These are phyloP conservation scores for Labroides dimidiatus DNA, from an alignment of 2,797 vertebrate species.

Conservation along the genomic window DNA sequence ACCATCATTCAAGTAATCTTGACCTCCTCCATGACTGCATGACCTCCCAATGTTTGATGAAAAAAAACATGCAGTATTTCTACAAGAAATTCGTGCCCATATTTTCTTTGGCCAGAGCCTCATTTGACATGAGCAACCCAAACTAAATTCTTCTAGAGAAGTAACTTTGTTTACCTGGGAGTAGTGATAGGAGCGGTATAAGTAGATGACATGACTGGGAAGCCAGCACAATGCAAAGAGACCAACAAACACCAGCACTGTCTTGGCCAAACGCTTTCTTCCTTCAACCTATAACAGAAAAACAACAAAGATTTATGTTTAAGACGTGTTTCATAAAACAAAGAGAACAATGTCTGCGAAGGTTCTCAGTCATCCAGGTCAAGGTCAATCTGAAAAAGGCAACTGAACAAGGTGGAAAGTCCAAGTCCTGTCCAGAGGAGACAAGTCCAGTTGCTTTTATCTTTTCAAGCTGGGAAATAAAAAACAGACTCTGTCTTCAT, in stretches of 20 bases:
- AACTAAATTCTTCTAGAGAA: not conserved
- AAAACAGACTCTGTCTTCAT: too few species aligned
- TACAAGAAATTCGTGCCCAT: not conserved
- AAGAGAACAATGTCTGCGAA: too few species aligned
- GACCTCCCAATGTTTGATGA: not conserved
- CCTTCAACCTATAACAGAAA: slow-evolving; percentile 87
- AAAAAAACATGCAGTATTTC: not conserved
- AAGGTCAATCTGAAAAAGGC: too few species aligned
- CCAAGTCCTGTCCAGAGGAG: too few species aligned
- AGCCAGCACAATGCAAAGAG: slow-evolving; percentile 98
- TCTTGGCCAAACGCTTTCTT: slow-evolving; percentile 94
- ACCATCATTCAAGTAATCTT: not conserved
- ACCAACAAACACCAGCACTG: slow-evolving; percentile 94
- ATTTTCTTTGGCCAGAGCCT: not conserved
- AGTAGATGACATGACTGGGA: slow-evolving; percentile 93
- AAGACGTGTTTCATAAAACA: too few species aligned
- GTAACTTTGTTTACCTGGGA: slow-evolving; percentile 84
- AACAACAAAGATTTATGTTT: too few species aligned
- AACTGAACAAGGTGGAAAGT: too few species aligned
- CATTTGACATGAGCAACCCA: not conserved
- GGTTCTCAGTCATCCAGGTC: too few species aligned
- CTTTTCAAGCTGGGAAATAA: too few species aligned
- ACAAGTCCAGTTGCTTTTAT: too few species aligned
- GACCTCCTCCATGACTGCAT: not conserved
- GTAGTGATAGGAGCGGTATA: slow-evolving; percentile 97